phyloP scores from a whole-genome alignment of 2,797 vertebrate species.

The Hapalemur alaotrensis region DNA sequence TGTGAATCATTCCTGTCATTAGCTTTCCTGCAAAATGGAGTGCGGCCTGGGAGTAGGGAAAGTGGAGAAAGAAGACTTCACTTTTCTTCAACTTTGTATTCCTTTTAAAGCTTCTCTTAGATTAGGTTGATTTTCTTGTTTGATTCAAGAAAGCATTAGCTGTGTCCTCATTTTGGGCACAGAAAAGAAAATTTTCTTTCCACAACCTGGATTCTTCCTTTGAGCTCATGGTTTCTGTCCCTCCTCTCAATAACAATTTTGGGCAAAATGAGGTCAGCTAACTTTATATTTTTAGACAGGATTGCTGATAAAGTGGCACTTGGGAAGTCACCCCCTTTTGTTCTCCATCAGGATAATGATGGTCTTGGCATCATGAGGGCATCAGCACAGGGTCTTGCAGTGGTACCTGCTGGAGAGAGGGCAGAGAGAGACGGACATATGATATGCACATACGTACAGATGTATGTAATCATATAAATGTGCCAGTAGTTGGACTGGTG shows the following conservation, averaged over 20 bases:
- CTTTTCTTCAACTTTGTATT: background rate
- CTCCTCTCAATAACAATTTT: background rate
- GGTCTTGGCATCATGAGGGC: background rate
- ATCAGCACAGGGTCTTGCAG: background rate
- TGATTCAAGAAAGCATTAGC: background rate
- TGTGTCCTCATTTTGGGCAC: background rate
- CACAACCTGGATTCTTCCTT: background rate
- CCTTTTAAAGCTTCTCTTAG: background rate
- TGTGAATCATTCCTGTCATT: background rate
- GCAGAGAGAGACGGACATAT: background rate
- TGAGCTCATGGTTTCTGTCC: background rate
- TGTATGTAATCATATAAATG: background rate
- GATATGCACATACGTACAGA: no score
- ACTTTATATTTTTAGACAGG: background rate
- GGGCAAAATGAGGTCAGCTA: background rate
- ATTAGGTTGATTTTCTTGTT: background rate
- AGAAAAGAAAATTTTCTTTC: background rate
- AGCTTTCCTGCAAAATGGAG: background rate
- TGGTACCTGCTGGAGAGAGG: background rate
- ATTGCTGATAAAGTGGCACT: background rate
- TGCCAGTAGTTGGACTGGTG: background rate
- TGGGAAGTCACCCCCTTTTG: background rate
- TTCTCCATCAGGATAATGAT: background rate
- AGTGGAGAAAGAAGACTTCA: background rate
- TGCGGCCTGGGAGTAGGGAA: background rate